phyloP scores from a whole-genome alignment of 2,113 vertebrate genomes.

The Laticauda colubrina region DNA sequence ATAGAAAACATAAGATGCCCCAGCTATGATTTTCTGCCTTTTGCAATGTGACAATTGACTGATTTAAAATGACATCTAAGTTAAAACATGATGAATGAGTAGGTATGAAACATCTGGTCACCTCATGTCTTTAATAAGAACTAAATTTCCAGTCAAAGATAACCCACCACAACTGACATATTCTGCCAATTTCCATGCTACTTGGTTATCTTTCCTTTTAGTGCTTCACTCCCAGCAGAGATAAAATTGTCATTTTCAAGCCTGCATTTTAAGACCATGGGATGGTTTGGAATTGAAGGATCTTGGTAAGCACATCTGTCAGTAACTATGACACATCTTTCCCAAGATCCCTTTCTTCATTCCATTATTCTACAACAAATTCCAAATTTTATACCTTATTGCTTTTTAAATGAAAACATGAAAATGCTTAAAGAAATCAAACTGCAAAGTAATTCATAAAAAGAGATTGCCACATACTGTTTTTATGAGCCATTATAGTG shows the following conservation, averaged over 20 bases:
- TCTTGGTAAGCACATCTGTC: background rate
- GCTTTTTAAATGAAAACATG: constrained; percentile 19
- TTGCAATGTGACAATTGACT: background rate
- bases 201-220: background rate
- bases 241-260: background rate
- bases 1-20: background rate
- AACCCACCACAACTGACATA: background rate
- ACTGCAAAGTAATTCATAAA: background rate
- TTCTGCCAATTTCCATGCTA: background rate
- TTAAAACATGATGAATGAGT: background rate
- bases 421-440: constrained; percentile 9
- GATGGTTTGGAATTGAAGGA: background rate
- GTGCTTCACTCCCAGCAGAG: background rate
- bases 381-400: background rate
- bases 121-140: background rate
- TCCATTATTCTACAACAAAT: background rate
- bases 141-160: background rate
- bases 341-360: background rate
- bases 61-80: background rate
- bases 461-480: background rate
- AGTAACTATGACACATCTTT: background rate
- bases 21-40: background rate
- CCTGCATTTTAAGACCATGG: background rate
- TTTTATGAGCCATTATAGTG: background rate
- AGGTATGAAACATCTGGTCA: background rate